Evolutionary conservation across 2,797 vertebrate species (phyloP), one percentile per base, ranked within the genome.

Genomic region (Urosaurus nigricauda): DNA sequence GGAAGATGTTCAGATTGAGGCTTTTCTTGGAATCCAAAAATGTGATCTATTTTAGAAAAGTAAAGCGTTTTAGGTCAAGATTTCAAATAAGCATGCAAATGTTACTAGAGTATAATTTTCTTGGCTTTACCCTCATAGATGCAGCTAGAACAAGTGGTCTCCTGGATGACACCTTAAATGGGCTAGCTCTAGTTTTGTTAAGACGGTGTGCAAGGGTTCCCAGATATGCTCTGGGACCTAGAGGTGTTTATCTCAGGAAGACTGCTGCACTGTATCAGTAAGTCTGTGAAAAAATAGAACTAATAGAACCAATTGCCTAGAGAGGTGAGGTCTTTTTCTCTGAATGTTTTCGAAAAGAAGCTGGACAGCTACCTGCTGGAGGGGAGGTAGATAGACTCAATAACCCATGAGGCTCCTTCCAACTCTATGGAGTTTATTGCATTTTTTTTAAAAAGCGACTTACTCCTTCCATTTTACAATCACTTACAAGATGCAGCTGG

Each of bases 1-100:
- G 97, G 95, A 99, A 99, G 96, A 99, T 99, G 95, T 99, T 99
- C 96, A 99, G 93, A 96, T 99, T 99, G 94, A 99, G 94, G 96
- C 98, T 99, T 96, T 99, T 99, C 97, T 99, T 99, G 94, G 98
- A 92, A 89, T 99, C 99, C 87, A 99, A 98, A 93, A 99, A 99
- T 7, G 99, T 98, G 96, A 99, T 98, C 99, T 99, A 93, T 56
- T 92, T 92, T 89, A 90, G 92, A 83, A 96, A 94, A 90, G 78
- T 75, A 90, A 92, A 87, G 88, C 58, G 90, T 83, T 1, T 86
- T 29, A 24, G 43, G 29, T 56, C 16, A 74, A 6, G 35, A 17
- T 73, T 85, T 63, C n/a, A 37, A 73, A 65, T 21, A 60, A 4
- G 2, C 51, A 4, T n/a, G 37, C 32, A 73, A 53, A 78, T 77